Conservation (phyloP, 2,113 vertebrate species). For the Brienomyrus brachyistius region DNA sequence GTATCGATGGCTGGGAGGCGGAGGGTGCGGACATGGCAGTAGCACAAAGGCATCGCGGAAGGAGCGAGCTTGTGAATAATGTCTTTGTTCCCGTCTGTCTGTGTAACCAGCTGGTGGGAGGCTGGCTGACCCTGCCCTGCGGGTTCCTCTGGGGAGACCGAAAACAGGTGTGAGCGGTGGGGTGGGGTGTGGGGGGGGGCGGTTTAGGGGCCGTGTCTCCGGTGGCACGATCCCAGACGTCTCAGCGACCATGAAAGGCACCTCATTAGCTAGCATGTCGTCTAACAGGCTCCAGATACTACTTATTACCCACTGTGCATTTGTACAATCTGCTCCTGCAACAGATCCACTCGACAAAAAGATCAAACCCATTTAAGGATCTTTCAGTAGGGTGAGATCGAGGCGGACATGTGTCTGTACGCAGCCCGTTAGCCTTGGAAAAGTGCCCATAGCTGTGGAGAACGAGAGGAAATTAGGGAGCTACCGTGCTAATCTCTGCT, state of each 20-base stretch:
- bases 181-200: neutral
- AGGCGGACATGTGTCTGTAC: neutral
- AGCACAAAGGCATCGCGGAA: neutral
- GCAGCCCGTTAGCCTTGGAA: neutral
- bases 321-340: neutral
- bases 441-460: neutral
- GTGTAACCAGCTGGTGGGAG: slow-evolving; percentile 11
- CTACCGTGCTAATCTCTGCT: neutral
- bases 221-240: neutral
- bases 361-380: neutral
- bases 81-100: slow-evolving; percentile 12
- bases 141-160: neutral
- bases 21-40: neutral
- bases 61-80: neutral
- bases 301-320: neutral
- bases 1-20: neutral
- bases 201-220: neutral
- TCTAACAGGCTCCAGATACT: neutral
- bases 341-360: neutral
- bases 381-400: neutral
- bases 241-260: neutral
- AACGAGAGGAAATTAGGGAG: neutral
- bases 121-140: neutral
- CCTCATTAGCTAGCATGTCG: neutral
- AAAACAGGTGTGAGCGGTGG: slow-evolving; percentile 13